phyloP scores from a whole-genome alignment of 2,113 vertebrate species.

The Sisor rabdophorus region DNA sequence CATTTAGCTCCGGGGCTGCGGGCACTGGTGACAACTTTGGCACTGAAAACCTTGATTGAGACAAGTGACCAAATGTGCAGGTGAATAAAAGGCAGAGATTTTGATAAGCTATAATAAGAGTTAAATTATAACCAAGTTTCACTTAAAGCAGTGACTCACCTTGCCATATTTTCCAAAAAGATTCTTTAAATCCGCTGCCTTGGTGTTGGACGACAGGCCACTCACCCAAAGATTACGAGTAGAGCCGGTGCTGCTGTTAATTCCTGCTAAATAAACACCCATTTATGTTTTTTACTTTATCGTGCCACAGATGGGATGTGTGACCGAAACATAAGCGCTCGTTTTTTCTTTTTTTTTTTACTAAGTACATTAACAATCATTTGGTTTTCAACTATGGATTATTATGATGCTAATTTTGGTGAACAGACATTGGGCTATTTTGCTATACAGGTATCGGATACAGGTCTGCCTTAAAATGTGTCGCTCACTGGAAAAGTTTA shows the following conservation, averaged over 20 bases:
- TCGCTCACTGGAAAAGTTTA: no score
- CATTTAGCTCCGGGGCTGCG: constrained; percentile 94
- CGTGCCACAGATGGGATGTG: no score
- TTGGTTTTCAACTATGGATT: no score
- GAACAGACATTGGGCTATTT: no score
- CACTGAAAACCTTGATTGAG: constrained; percentile 81
- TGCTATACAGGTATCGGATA: no score
- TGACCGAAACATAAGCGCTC: no score
- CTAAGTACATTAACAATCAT: no score
- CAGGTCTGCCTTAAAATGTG: no score
- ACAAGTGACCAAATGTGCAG: background rate
- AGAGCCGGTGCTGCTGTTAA: constrained; percentile 72
- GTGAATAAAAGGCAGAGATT: background rate
- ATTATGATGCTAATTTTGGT: no score
- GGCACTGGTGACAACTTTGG: constrained; percentile 96
- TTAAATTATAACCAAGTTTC: no score
- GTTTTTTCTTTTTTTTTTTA: no score
- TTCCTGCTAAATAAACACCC: constrained; percentile 66
- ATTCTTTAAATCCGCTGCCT: constrained; percentile 97
- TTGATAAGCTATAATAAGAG: background rate
- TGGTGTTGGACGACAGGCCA: constrained; percentile 94
- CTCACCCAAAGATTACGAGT: constrained; percentile 96
- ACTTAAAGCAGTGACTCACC: constrained; percentile 65
- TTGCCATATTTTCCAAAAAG: constrained; percentile 98
- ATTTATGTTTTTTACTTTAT: no score